These are phyloP conservation scores for Clarias gariepinus DNA, from an alignment of 2,113 vertebrate species.

Conservation along the genomic window DNA sequence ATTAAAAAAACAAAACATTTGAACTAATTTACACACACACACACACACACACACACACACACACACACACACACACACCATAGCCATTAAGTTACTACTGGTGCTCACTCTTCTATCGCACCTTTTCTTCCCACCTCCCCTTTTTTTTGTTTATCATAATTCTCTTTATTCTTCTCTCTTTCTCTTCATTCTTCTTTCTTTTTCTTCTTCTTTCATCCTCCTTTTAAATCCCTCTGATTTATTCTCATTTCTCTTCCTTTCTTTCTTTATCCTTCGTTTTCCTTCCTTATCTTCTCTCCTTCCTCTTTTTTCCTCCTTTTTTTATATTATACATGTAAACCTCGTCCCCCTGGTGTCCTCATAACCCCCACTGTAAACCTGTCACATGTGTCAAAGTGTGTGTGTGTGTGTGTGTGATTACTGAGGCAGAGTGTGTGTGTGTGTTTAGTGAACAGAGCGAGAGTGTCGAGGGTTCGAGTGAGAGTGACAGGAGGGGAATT, in stretches of 20 bases:
- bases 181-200: too few relatives aligned
- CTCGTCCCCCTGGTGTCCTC: neutral
- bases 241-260: neutral
- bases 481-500: constrained; percentile 38
- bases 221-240: too few relatives aligned
- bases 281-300: neutral
- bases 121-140: neutral
- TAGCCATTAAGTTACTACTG: neutral
- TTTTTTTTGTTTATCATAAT: neutral
- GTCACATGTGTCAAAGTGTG: neutral
- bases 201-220: neutral
- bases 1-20: neutral
- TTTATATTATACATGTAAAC: neutral
- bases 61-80: neutral
- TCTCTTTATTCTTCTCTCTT: neutral
- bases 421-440: neutral
- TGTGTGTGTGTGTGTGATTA: neutral
- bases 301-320: neutral
- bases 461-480: constrained; percentile 20
- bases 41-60: neutral
- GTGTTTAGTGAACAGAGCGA: neutral
- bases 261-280: neutral
- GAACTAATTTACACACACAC: neutral
- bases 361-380: neutral
- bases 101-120: neutral